A percentile compares a stretch with the other conserved stretches of the same genome.
Conservation (phyloP, 2,797 vertebrate genomes). For the Lagodon rhomboides region DNA sequence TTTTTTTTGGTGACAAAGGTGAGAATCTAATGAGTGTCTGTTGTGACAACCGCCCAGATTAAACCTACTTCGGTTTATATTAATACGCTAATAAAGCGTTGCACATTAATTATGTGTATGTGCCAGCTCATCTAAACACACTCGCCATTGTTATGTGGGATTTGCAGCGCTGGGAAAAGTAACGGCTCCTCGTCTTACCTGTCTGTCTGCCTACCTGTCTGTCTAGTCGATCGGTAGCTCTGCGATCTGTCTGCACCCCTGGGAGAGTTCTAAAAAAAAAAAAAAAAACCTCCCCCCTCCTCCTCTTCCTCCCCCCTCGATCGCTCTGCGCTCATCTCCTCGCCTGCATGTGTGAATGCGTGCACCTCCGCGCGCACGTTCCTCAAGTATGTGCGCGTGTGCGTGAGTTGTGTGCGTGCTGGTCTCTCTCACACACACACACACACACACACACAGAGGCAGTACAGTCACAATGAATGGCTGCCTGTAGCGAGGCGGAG, state of each 20-base stretch:
- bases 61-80: not conserved
- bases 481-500: conserved; percentile 87
- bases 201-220: conserved; percentile 52
- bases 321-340: conserved; percentile 83
- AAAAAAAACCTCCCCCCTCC: conserved; percentile 30
- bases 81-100: no score
- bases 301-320: conserved; percentile 68
- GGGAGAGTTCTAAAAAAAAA: conserved; percentile 41
- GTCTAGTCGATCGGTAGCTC: conserved; percentile 78
- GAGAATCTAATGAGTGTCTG: not conserved
- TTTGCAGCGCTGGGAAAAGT: conserved; percentile 5
- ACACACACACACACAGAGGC: conserved; percentile 1
- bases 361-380: not conserved
- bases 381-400: conserved; percentile 34
- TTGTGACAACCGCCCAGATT: not conserved
- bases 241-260: conserved; percentile 78
- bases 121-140: not conserved
- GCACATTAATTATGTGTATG: no score
- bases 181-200: not conserved
- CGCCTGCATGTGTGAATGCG: conserved; percentile 78
- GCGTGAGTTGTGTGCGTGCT: conserved; percentile 56
- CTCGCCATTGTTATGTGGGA: not conserved
- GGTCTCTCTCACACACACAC: conserved; percentile 43
- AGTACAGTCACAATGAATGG: conserved; percentile 90
- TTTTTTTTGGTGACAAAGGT: not conserved